Percentiles rank a stretch among this genome's conserved stretches.
phyloP scores from a whole-genome alignment of 2,888 invertebrate species.

The Leuctra nigra region DNA sequence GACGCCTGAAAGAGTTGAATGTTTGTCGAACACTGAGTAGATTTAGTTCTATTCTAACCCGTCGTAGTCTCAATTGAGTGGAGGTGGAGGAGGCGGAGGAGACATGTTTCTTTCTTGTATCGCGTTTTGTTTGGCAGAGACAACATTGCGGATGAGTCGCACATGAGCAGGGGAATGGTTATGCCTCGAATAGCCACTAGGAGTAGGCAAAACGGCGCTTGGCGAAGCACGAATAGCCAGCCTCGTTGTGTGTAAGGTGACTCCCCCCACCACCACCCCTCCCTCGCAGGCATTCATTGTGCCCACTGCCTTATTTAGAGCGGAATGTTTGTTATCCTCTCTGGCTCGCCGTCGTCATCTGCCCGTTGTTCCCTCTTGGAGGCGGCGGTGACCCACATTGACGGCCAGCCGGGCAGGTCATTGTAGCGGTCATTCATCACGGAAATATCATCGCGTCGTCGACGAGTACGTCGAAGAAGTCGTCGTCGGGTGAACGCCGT shows the following conservation, averaged over 20 bases:
- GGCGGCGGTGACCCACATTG: conserved; percentile 14
- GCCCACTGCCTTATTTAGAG: conserved; percentile 28
- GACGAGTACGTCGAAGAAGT: neutral
- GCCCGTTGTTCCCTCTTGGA: neutral
- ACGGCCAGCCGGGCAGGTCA: conserved; percentile 2
- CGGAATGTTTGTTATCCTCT: conserved; percentile 26
- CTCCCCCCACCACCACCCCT: conserved; percentile 13
- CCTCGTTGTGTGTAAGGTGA: conserved; percentile 20
- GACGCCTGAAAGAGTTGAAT: neutral
- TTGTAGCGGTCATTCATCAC: conserved; percentile 5
- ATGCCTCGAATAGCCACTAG: conserved; percentile 11
- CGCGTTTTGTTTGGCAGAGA: conserved; percentile 16
- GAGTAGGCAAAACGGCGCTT: neutral
- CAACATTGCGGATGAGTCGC: conserved; percentile 13
- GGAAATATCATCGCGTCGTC: neutral
- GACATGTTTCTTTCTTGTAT: conserved; percentile 16
- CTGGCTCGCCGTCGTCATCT: conserved; percentile 6
- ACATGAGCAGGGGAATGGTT: neutral
- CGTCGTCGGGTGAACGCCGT: neutral
- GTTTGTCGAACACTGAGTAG: neutral
- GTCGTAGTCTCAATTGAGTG: neutral
- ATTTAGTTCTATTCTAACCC: neutral
- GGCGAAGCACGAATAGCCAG: conserved; percentile 19
- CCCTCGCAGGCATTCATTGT: conserved; percentile 21
- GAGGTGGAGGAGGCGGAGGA: neutral